A percentile compares a stretch with the other conserved stretches of the same genome.
Conservation (phyloP, 2,113 vertebrate genomes). For the Orcinus orca region DNA sequence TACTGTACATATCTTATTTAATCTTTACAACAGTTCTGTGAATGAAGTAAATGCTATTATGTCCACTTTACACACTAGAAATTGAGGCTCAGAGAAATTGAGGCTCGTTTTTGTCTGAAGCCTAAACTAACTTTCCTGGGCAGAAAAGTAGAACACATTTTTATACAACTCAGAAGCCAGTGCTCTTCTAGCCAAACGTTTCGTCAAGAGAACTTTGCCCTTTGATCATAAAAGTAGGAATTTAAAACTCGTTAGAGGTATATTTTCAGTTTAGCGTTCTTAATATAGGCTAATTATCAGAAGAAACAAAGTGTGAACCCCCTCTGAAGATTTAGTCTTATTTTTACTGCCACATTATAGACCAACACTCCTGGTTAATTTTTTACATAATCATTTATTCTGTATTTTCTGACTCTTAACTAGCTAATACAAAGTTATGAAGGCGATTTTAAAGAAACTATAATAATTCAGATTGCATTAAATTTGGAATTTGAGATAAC, state of each 20-base stretch:
- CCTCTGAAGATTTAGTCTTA: constrained; percentile 19
- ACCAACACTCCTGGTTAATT: not conserved
- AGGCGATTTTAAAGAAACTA: constrained; percentile 32
- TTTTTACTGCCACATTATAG: constrained; percentile 26
- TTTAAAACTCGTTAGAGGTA: not conserved
- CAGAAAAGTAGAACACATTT: constrained; percentile 1
- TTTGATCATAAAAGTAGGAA: constrained; percentile 31
- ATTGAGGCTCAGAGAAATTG: not conserved
- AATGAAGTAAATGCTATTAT: not conserved
- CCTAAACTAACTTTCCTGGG: not conserved
- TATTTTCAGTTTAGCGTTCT: not conserved
- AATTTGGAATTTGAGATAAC: constrained; percentile 36
- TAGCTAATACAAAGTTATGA: not conserved
- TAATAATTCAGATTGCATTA: not conserved
- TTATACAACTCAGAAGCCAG: not conserved
- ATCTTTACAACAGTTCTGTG: not conserved
- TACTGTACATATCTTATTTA: not conserved
- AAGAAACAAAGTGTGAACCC: not conserved
- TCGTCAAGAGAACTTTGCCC: not conserved
- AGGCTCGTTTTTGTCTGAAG: not conserved
- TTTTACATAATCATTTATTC: constrained; percentile 19
- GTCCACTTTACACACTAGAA: not conserved
- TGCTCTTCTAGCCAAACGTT: not conserved
- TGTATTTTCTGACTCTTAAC: not conserved
- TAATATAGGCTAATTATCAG: not conserved